Evolutionary conservation across 2,888 invertebrate species (phyloP).

Genomic region (Dilophus febrilis): DNA sequence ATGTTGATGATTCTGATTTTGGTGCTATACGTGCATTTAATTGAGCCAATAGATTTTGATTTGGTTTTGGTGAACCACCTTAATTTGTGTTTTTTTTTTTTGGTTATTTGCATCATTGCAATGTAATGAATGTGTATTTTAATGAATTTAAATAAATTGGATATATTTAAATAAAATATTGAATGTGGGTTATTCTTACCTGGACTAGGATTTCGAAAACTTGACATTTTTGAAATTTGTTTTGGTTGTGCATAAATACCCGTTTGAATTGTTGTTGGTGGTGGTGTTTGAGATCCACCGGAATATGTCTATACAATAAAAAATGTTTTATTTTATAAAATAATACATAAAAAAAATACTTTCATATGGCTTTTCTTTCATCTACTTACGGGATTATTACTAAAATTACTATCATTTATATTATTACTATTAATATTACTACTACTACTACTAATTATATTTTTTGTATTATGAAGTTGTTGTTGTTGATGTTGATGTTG

Average conservation of each 20-base stretch:
- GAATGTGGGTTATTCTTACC: slow-evolving; percentile 12
- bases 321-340: neutral
- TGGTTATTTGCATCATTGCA: neutral
- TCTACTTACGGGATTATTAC: neutral
- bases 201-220: slow-evolving; percentile 25
- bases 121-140: neutral
- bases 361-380: neutral
- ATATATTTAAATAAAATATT: neutral
- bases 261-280: slow-evolving; percentile 14
- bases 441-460: neutral
- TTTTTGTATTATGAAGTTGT: neutral
- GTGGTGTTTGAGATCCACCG: neutral
- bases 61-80: slow-evolving; percentile 23
- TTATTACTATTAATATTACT: neutral
- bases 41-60: slow-evolving; percentile 29
- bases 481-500: neutral
- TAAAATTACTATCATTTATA: neutral
- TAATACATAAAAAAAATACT: neutral
- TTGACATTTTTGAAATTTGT: slow-evolving; percentile 27
- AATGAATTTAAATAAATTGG: neutral
- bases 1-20: slow-evolving; percentile 9
- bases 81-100: neutral
- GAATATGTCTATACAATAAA: neutral
- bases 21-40: slow-evolving; percentile 15
- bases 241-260: slow-evolving; percentile 31